These are phyloP conservation scores for Lordiphosa clarofinis DNA, from an alignment of 1,140 invertebrate species.

Conservation along the genomic window DNA sequence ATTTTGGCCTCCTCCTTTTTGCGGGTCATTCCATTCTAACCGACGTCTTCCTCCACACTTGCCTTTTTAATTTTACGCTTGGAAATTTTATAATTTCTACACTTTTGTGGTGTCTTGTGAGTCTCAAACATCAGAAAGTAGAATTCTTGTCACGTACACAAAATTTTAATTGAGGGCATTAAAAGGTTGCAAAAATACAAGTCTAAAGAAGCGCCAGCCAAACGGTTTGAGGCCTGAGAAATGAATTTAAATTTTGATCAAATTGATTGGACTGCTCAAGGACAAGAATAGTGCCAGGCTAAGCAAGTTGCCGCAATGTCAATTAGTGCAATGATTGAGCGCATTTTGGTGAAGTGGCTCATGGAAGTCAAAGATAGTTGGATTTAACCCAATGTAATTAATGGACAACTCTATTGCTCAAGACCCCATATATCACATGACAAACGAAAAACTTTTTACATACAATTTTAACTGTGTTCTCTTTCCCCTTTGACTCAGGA, in stretches of 20 bases:
- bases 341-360: constrained; percentile 44
- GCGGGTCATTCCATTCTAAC: constrained; percentile 36
- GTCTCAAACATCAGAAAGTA: constrained; percentile 52
- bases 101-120: constrained; percentile 37
- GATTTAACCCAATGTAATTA: constrained; percentile 46
- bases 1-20: constrained; percentile 26
- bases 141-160: constrained; percentile 76
- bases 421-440: constrained; percentile 13
- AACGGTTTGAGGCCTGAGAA: constrained; percentile 27
- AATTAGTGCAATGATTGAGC: constrained; percentile 56
- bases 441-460: constrained; percentile 35
- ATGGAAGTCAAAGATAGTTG: constrained; percentile 37
- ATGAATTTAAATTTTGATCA: constrained; percentile 28
- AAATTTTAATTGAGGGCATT: constrained; percentile 75
- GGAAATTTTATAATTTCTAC: constrained; percentile 65
- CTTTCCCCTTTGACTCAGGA: not conserved
- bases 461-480: constrained; percentile 61
- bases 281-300: not conserved
- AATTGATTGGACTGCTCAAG: not conserved
- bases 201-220: constrained; percentile 3
- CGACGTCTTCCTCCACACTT: constrained; percentile 35
- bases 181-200: constrained; percentile 41
- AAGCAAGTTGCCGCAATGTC: constrained; percentile 1
- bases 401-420: constrained; percentile 32
- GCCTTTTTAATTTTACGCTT: constrained; percentile 71